Evolutionary conservation across 2,888 invertebrate species (phyloP).

Genomic region (Zelleria hepariella): DNA sequence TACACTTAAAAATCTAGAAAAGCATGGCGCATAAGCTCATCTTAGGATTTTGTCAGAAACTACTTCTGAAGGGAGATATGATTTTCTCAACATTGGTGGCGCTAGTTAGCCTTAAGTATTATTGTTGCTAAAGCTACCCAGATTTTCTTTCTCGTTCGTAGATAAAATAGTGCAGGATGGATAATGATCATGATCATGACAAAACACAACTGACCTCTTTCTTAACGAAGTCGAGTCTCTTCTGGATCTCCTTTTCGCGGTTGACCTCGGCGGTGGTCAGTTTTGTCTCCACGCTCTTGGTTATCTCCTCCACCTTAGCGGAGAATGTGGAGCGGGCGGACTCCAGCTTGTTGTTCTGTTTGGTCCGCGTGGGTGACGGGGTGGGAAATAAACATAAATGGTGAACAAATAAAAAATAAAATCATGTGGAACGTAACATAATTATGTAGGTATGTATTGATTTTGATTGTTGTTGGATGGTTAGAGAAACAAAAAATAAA

Average conservation of each 20-base stretch:
- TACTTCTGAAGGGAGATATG: too few relatives aligned
- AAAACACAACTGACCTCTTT: slow-evolving; percentile 85
- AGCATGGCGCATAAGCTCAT: too few relatives aligned
- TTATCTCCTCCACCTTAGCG: slow-evolving; percentile 77
- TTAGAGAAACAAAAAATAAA: neutral
- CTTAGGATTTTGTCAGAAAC: too few relatives aligned
- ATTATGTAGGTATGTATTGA: neutral
- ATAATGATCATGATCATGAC: too few relatives aligned
- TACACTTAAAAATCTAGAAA: too few relatives aligned
- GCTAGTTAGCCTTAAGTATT: too few relatives aligned
- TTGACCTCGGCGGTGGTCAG: slow-evolving; percentile 86
- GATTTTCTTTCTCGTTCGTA: too few relatives aligned
- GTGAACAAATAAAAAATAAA: slow-evolving; percentile 10
- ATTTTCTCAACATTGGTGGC: too few relatives aligned
- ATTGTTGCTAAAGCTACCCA: too few relatives aligned
- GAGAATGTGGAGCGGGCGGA: slow-evolving; percentile 77
- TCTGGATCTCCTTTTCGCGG: slow-evolving; percentile 87
- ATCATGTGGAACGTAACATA: neutral
- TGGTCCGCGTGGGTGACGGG: slow-evolving; percentile 27
- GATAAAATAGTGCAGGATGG: too few relatives aligned
- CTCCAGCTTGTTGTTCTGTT: slow-evolving; percentile 77
- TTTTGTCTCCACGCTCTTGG: slow-evolving; percentile 80
- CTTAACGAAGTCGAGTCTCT: slow-evolving; percentile 82
- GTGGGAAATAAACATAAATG: neutral
- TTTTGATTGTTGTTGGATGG: neutral